phyloP scores from a whole-genome alignment of 2,797 vertebrate species.

The Columba guinea region DNA sequence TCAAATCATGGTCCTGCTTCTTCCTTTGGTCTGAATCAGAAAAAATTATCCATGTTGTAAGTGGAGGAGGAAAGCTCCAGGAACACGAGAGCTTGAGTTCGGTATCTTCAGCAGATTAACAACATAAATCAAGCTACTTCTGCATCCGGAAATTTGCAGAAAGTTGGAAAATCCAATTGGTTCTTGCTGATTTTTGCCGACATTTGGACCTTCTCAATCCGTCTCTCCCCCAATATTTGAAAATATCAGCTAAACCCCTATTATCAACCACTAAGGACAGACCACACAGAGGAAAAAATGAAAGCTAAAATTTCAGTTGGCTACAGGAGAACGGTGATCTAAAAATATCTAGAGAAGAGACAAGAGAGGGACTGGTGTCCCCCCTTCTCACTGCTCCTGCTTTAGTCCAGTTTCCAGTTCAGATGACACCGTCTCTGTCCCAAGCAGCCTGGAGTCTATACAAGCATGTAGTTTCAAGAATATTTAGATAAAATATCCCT shows the following conservation, averaged over 20 bases:
- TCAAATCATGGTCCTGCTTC: neutral
- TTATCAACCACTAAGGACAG: neutral
- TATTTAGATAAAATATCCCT: neutral
- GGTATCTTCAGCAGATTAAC: neutral
- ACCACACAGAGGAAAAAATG: neutral
- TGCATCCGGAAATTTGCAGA: neutral
- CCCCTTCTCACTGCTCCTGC: neutral
- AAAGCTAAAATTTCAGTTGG: neutral
- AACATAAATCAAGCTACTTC: neutral
- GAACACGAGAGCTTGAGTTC: neutral
- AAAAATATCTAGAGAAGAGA: neutral
- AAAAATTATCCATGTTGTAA: neutral
- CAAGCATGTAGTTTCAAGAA: neutral
- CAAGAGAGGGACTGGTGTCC: neutral
- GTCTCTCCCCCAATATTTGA: neutral
- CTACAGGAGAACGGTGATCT: neutral
- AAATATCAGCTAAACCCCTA: neutral
- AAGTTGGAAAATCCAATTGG: neutral
- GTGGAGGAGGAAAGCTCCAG: neutral
- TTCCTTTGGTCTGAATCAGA: neutral
- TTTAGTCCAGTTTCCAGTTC: neutral
- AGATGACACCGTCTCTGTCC: neutral
- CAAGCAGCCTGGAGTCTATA: neutral
- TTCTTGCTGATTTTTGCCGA: neutral
- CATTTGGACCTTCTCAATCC: neutral